Conservation (phyloP, 2,888 invertebrate genomes). For the Leptogaster cylindrica region DNA sequence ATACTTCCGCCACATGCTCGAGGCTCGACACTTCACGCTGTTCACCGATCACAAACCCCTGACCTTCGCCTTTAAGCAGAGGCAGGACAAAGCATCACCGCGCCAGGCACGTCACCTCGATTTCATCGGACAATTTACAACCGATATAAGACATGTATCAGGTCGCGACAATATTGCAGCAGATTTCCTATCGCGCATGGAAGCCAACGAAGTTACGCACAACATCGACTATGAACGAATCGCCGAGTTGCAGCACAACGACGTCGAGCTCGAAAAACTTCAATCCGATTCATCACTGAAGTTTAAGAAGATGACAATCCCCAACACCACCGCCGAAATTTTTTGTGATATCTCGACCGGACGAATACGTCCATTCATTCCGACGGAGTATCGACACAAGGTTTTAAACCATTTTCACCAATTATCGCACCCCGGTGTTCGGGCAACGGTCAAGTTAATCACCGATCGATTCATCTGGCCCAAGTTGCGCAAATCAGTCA, state of each 20-base stretch:
- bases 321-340: not conserved
- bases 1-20: not conserved
- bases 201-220: not conserved
- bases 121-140: not conserved
- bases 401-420: constrained; percentile 43
- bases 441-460: constrained; percentile 42
- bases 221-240: not conserved
- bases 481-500: constrained; percentile 44
- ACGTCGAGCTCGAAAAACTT: not conserved
- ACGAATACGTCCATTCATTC: constrained; percentile 3
- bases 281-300: not conserved
- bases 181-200: not conserved
- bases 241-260: not conserved
- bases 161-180: not conserved
- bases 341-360: constrained; percentile 22
- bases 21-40: not conserved
- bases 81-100: not conserved
- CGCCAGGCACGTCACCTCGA: constrained; percentile 11
- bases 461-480: constrained; percentile 49
- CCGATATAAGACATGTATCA: constrained; percentile 6
- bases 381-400: not conserved
- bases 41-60: constrained; percentile 11
- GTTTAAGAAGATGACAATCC: not conserved
- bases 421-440: constrained; percentile 48
- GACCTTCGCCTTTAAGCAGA: not conserved